These are phyloP conservation scores for Entosphenus tridentatus DNA, from an alignment of 2,113 vertebrate genomes.

Conservation along the genomic window DNA sequence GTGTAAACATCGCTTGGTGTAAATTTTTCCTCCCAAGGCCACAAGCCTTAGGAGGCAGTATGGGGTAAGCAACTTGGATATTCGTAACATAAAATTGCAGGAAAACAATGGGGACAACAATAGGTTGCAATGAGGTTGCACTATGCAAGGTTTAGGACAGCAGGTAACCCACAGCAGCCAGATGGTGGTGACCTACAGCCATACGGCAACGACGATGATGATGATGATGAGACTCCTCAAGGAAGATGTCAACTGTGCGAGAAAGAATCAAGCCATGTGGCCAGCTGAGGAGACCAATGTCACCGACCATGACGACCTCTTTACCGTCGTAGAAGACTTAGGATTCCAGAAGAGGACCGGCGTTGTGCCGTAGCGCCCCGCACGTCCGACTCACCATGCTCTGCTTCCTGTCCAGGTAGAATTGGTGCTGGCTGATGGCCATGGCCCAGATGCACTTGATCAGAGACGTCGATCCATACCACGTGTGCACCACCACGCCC, in stretches of 20 bases:
- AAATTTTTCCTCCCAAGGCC: too few relatives aligned
- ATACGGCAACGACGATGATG: too few relatives aligned
- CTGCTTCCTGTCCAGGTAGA: conserved; percentile 90
- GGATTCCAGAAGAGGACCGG: too few relatives aligned
- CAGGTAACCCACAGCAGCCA: too few relatives aligned
- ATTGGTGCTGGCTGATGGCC: conserved; percentile 98
- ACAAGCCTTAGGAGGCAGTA: too few relatives aligned
- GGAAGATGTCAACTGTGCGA: neutral
- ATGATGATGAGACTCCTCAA: neutral
- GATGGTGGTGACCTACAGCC: too few relatives aligned
- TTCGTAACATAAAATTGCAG: too few relatives aligned
- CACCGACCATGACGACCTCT: neutral
- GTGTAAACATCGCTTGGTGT: too few relatives aligned
- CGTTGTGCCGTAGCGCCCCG: neutral
- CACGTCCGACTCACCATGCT: conserved; percentile 57
- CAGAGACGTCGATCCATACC: conserved; percentile 91
- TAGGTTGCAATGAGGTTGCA: too few relatives aligned
- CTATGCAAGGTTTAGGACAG: too few relatives aligned
- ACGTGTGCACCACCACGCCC: conserved; percentile 66
- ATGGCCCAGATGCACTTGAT: conserved; percentile 99
- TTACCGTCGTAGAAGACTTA: neutral
- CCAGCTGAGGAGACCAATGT: neutral
- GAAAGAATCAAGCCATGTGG: neutral
- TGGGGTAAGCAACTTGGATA: too few relatives aligned
- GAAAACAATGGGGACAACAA: too few relatives aligned